phyloP scores from a whole-genome alignment of 2,888 invertebrate species.

The Nezara viridula region DNA sequence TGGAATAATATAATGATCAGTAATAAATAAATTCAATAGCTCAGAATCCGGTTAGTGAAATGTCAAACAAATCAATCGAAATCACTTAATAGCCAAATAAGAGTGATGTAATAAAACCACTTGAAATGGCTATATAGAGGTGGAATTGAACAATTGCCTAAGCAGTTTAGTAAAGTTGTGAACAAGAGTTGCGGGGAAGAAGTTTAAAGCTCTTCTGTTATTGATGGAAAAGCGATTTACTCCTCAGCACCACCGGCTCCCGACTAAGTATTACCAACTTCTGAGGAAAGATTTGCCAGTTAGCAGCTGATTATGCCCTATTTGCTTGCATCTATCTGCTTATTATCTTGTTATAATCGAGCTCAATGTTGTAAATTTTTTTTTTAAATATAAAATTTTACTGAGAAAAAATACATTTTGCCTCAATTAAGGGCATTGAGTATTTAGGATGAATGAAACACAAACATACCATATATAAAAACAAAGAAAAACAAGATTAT shows the following conservation, averaged over 20 bases:
- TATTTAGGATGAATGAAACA: too few species aligned
- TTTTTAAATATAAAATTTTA: too few species aligned
- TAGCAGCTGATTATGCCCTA: neutral
- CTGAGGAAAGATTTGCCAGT: neutral
- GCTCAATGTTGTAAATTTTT: too few species aligned
- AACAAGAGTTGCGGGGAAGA: conserved; percentile 36
- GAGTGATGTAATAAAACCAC: neutral
- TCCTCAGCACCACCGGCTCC: neutral
- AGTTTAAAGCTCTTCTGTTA: conserved; percentile 25
- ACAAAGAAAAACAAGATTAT: too few species aligned
- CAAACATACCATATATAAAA: too few species aligned
- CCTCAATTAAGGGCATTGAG: too few species aligned
- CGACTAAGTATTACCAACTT: neutral
- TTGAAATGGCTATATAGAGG: neutral
- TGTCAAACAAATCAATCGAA: neutral
- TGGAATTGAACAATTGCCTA: conserved; percentile 31
- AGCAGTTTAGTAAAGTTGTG: conserved; percentile 26
- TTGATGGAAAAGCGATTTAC: conserved; percentile 37
- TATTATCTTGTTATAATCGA: neutral
- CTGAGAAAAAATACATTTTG: too few species aligned
- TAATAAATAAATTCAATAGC: too few species aligned
- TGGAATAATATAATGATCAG: too few species aligned
- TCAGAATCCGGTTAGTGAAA: too few species aligned
- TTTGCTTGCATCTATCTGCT: neutral
- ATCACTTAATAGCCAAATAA: neutral